Percentiles rank a stretch among this genome's conserved stretches.
phyloP scores from a whole-genome alignment of 2,113 vertebrate genomes.

The Barnardius zonarius region DNA sequence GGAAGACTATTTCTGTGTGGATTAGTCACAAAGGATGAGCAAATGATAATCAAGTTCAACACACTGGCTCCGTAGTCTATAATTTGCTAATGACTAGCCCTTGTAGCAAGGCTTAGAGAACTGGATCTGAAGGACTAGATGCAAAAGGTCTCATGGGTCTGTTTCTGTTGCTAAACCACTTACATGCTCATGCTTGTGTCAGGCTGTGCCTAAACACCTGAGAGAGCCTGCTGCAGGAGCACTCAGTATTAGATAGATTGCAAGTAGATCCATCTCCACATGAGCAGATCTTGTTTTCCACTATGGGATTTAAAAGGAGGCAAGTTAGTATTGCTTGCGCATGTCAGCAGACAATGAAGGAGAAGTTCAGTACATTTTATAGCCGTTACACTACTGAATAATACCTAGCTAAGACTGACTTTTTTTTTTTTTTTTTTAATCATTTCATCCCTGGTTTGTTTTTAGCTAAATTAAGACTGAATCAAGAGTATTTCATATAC shows the following conservation, averaged over 20 bases:
- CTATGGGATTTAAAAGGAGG: background rate
- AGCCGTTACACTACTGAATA: background rate
- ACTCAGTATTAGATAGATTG: no score
- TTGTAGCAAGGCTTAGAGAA: background rate
- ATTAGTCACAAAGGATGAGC: background rate
- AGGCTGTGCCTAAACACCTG: background rate
- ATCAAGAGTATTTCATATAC: background rate
- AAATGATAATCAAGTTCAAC: background rate
- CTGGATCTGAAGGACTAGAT: background rate
- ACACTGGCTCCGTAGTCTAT: accelerated
- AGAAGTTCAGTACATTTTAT: background rate
- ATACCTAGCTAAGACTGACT: background rate
- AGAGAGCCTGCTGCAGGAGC: background rate
- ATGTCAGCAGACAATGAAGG: background rate
- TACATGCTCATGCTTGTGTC: background rate
- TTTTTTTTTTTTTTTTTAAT: background rate
- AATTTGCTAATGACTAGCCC: background rate
- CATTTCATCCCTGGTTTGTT: background rate
- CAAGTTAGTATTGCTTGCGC: background rate
- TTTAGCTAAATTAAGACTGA: background rate
- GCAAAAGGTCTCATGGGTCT: background rate
- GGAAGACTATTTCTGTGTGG: background rate
- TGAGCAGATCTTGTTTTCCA: background rate
- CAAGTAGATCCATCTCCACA: background rate
- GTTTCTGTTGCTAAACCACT: background rate